phyloP scores from a whole-genome alignment of 1,140 invertebrate species.

The Homarus americanus region DNA sequence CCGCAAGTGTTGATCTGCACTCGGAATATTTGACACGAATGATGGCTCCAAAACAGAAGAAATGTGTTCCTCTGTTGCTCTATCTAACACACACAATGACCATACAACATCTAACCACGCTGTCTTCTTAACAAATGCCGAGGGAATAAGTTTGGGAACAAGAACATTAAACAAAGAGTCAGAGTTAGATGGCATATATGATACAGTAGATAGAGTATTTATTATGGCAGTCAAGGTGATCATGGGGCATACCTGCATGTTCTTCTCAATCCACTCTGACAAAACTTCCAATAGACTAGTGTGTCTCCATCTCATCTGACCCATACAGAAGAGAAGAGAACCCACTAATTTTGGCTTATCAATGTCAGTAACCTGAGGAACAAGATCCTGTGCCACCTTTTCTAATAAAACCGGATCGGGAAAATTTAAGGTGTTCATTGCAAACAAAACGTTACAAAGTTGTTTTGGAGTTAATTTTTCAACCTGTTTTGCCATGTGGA shows the following conservation, averaged over 20 bases:
- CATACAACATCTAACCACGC: conserved; percentile 60
- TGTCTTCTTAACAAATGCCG: conserved; percentile 5
- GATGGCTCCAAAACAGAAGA: conserved; percentile 50
- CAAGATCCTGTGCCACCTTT: conserved; percentile 48
- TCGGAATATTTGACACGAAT: conserved; percentile 28
- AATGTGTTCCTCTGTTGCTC: conserved; percentile 32
- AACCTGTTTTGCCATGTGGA: conserved; percentile 58
- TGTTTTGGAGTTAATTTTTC: conserved; percentile 44
- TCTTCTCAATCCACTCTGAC: conserved; percentile 57
- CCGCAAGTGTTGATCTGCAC: conserved; percentile 24
- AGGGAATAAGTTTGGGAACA: conserved; percentile 17
- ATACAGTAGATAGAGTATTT: conserved; percentile 33
- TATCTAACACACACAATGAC: conserved; percentile 44
- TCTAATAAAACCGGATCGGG: conserved; percentile 55
- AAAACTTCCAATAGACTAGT: conserved; percentile 40
- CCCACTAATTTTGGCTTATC: conserved; percentile 39
- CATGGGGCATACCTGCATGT: background rate
- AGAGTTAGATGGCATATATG: conserved; percentile 34
- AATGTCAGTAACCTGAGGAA: conserved; percentile 28
- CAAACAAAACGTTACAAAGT: conserved; percentile 45
- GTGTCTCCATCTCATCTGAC: conserved; percentile 56
- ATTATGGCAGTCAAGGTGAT: background rate
- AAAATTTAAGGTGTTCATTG: conserved; percentile 46
- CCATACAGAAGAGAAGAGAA: conserved; percentile 42
- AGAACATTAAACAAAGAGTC: conserved; percentile 33